These are phyloP conservation scores for Pararge aegeria DNA, from an alignment of 1,140 invertebrate species.

Conservation along the genomic window DNA sequence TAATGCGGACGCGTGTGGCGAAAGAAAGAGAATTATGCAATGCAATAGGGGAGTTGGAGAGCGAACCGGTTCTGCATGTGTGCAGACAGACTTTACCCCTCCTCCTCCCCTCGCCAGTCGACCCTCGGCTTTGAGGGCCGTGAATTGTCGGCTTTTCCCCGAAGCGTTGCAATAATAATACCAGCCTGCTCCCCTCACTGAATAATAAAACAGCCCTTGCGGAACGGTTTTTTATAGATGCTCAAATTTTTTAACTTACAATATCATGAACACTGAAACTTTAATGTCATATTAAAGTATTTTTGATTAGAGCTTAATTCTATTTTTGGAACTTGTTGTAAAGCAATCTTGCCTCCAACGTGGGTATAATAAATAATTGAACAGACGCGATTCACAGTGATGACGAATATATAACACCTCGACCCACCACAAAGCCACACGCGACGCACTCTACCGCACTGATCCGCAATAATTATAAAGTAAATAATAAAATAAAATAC, in stretches of 20 bases:
- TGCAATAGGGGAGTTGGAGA: constrained; percentile 70
- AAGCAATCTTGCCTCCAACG: constrained; percentile 28
- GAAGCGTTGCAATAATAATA: constrained; percentile 75
- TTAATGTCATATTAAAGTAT: too few relatives aligned
- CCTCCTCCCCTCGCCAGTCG: constrained; percentile 67
- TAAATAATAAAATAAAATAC: constrained; percentile 79
- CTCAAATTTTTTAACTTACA: background rate
- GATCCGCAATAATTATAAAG: constrained; percentile 63
- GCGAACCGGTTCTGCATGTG: constrained; percentile 78
- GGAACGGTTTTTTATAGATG: constrained; percentile 30
- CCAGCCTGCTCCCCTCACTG: constrained; percentile 44
- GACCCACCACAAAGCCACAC: constrained; percentile 57
- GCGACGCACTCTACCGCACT: constrained; percentile 67
- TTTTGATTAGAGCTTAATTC: background rate
- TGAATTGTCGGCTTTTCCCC: constrained; percentile 69
- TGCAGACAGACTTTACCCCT: constrained; percentile 73
- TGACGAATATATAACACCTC: constrained; percentile 35
- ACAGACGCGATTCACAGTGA: constrained; percentile 33
- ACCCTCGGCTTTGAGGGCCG: constrained; percentile 69
- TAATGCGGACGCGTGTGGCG: constrained; percentile 67
- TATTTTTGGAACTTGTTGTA: background rate
- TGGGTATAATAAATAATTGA: constrained; percentile 21
- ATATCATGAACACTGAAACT: background rate
- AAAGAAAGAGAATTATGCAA: constrained; percentile 60
- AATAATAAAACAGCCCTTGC: constrained; percentile 39